phyloP scores from a whole-genome alignment of 2,888 invertebrate genomes.

The Ctena decussata region DNA sequence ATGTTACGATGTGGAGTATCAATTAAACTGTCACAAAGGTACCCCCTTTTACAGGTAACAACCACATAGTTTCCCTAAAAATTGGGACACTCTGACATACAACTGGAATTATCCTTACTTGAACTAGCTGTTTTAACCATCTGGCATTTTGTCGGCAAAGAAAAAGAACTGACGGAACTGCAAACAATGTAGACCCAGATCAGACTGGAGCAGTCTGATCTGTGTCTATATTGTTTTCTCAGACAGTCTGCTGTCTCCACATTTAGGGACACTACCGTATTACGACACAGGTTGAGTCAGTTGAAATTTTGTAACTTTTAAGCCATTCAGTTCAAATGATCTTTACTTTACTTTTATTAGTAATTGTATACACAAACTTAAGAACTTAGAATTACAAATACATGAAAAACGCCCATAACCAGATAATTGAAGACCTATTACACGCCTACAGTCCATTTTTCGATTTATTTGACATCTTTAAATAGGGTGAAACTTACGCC shows the following conservation, averaged over 20 bases:
- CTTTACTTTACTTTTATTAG: neutral
- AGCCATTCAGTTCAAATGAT: neutral
- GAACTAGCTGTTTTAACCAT: too few species aligned
- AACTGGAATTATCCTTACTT: too few species aligned
- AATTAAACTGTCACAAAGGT: too few species aligned
- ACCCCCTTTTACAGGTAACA: too few species aligned
- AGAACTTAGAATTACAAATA: constrained; percentile 1
- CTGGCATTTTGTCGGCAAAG: too few species aligned
- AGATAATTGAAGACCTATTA: neutral
- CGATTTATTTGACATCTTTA: neutral
- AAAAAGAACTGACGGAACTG: too few species aligned
- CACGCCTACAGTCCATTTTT: neutral
- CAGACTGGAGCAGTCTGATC: neutral
- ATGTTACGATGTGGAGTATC: too few species aligned
- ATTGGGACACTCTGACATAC: too few species aligned
- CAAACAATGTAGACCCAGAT: neutral
- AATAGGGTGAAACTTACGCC: neutral
- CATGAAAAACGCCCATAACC: neutral
- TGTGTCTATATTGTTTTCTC: neutral
- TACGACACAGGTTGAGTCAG: neutral
- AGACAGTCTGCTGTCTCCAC: too few species aligned
- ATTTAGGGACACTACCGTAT: neutral
- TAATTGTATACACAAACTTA: constrained; percentile 5
- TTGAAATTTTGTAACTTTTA: neutral
- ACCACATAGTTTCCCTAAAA: too few species aligned